Base-by-base conservation (phyloP, 2,797 vertebrate species). In the Poeciliopsis gracilis region DNA sequence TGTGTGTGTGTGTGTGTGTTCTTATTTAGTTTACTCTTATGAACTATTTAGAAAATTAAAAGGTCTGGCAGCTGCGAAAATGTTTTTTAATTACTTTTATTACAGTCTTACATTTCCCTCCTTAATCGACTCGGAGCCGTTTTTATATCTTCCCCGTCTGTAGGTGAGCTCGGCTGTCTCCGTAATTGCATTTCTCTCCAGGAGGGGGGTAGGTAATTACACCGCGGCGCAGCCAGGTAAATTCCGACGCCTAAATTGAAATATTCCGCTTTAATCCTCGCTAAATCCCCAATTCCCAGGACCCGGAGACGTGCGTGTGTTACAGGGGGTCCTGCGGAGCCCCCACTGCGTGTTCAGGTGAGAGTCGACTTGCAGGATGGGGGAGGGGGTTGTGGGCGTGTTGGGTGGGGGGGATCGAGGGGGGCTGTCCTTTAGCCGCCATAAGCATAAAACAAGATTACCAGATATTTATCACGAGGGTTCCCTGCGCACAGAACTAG, bases 401-500 rank as follows among this genome's bases (percentile, higher is more conserved):
- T 59, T 59, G 28, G 25, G 7, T 13, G 2, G 28, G 25, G 86
- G 87, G 84, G 87, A 20, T 7, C 2, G 82, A 82, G 28, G 82
- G 82, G 84, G 72, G 16, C 67, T 90, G 88, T 91, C 79, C 88
- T 88, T 86, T 78, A 77, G 45, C 83, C 69, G 82, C 90, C 90
- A 92, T 78, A 80, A 88, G 84, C 90, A 90, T 86, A 87, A 92
- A 92, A 93, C 89, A 76, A 92, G 93, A 94, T 94, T 91, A 94
- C 78, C 70, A 86, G 86, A 90, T 90, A 85, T 90, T 89, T 86
- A 92, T 90, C 85, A 86, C 49, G 72, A 57, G 47, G 61, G 11
- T 51, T 47, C 49, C 73, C 70, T 20, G 18, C 33, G 15, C 75
- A 57, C 76, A 78, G 66, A 82, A 72, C 53, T 79, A 77, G 75